Evolutionary conservation across 1,140 invertebrate species (phyloP), one percentile per base, ranked within the genome.

Genomic region (Melanaphis sacchari): DNA sequence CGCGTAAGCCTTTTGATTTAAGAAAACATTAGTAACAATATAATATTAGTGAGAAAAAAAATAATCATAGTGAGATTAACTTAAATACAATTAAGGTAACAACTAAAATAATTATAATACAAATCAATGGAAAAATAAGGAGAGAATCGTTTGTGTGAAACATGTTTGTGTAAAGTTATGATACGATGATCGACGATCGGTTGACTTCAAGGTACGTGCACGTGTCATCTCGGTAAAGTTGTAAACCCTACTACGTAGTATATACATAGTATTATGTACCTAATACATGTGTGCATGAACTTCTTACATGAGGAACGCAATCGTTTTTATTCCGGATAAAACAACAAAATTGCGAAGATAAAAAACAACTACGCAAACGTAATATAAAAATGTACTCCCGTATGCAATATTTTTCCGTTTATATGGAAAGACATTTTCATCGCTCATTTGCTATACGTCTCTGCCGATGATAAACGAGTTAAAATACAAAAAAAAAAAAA

Each of bases 121-220:
- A n/a, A 46, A 87, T 87, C 41, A 1, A 87, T n/a, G 26, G 43
- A 7, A 22, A 5, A 87, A 46, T 21, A 8, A 49, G 18, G 85
- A 21, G 43, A n/a, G 31, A 46, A 36, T 26, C 82, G 82, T 84
- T 76, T 84, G 85, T 36, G 43, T 36, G 43, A 43, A 87, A 5
- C n/a, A n/a, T 22, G 46, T 15, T 15, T 41, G 26, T 43, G 6
- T 18, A 18, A n/a, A n/a, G 9, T n/a, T 66, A 66, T n/a, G 59
- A 66, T 66, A 66, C 59, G n/a, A n/a, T n/a, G n/a, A n/a, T n/a
- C n/a, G n/a, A 87, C 85, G 7, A 87, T 87, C 85, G 85, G 31
- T 31, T 18, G 85, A 87, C 31, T 85, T 85, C 26, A 31, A 26
- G 41, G 84, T 41, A 41, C 26, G 15, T 9, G 38, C 8, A 22